Conservation (phyloP, 1,140 invertebrate genomes). For the Pararge aegeria region DNA sequence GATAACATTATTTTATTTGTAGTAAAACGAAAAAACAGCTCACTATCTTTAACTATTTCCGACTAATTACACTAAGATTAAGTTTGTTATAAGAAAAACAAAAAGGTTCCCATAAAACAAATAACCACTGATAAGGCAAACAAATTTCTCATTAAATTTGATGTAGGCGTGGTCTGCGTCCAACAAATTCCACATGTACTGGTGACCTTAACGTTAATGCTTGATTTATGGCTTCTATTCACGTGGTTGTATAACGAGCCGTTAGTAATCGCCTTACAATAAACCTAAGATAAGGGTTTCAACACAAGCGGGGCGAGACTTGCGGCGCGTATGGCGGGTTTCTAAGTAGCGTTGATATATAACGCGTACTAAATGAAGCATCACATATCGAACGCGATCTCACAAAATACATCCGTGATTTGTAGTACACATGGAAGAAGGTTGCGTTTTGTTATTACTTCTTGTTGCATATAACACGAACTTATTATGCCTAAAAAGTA, state of each 20-base stretch:
- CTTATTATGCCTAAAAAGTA: too few relatives aligned
- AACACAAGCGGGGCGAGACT: background rate
- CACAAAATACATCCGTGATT: too few relatives aligned
- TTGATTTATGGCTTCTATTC: conserved; percentile 33
- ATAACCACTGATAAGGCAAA: conserved; percentile 6
- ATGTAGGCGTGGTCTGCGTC: conserved; percentile 10
- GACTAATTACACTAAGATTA: background rate
- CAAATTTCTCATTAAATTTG: conserved; percentile 15
- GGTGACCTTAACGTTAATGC: conserved; percentile 29
- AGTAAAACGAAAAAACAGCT: background rate
- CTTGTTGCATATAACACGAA: too few relatives aligned
- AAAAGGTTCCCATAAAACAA: conserved; percentile 4
- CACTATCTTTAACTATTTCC: conserved; percentile 6
- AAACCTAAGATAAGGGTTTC: background rate
- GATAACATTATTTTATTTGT: background rate
- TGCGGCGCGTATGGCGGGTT: background rate
- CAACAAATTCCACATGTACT: conserved; percentile 24
- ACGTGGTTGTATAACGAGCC: conserved; percentile 23
- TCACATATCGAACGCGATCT: too few relatives aligned
- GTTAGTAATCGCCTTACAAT: conserved; percentile 31
- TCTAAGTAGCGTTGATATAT: too few relatives aligned
- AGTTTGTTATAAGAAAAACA: background rate
- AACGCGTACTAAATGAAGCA: too few relatives aligned
- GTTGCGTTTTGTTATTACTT: too few relatives aligned
- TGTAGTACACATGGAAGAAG: too few relatives aligned